These are phyloP conservation scores for Torymus tubicola DNA, from an alignment of 2,888 invertebrate species.

Conservation along the genomic window DNA sequence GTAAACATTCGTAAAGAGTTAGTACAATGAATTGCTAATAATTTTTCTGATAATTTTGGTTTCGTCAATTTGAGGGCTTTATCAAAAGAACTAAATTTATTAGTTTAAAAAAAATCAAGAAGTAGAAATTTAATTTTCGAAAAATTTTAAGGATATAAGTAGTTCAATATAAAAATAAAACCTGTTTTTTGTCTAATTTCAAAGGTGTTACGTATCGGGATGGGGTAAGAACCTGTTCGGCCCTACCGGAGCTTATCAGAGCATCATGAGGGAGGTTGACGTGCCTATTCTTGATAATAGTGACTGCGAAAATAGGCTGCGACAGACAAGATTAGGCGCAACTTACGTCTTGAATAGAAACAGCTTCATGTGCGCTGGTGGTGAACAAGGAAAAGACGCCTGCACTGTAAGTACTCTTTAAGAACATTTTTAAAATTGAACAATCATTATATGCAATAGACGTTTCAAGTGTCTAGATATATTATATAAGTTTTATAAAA, in stretches of 20 bases:
- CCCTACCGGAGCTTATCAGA: conserved; percentile 78
- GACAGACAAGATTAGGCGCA: conserved; percentile 82
- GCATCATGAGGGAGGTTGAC: conserved; percentile 86
- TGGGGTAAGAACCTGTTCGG: conserved; percentile 92
- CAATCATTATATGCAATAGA: too few species aligned
- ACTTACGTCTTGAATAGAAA: conserved; percentile 81
- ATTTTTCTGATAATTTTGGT: not conserved
- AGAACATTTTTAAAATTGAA: not conserved
- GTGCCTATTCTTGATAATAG: conserved; percentile 83
- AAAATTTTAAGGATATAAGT: too few species aligned
- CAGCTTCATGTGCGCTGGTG: conserved; percentile 88
- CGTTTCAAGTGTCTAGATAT: too few species aligned
- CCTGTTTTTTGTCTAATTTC: too few species aligned
- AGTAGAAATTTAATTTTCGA: too few species aligned
- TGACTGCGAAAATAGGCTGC: conserved; percentile 82
- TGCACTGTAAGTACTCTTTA: conserved; percentile 81
- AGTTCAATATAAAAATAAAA: too few species aligned
- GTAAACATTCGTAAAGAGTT: too few species aligned
- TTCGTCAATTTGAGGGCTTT: not conserved
- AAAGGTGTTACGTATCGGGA: conserved; percentile 84
- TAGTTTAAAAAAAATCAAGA: too few species aligned
- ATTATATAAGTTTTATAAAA: too few species aligned
- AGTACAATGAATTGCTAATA: conserved; percentile 7
- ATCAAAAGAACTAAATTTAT: too few species aligned
- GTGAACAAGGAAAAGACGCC: conserved; percentile 86